These are phyloP conservation scores for Spilarctia lutea DNA, from an alignment of 2,888 invertebrate genomes.

Conservation along the genomic window DNA sequence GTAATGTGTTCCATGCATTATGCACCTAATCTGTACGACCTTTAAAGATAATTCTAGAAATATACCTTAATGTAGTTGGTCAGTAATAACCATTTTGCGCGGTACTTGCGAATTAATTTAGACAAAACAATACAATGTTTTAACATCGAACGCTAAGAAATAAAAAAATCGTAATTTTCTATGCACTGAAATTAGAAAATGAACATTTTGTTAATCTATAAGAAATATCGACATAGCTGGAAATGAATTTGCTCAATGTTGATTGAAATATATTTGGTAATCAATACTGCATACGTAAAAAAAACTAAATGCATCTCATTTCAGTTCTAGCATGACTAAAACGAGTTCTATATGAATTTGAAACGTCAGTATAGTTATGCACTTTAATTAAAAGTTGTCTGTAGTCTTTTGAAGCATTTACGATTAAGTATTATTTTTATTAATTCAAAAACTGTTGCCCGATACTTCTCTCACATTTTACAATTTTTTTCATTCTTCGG, in stretches of 20 bases:
- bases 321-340: not conserved
- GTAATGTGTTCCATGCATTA: constrained; percentile 13
- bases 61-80: not conserved
- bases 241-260: not conserved
- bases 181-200: not conserved
- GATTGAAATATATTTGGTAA: not conserved
- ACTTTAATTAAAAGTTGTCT: not conserved
- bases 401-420: not conserved
- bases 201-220: not conserved
- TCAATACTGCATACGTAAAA: not conserved
- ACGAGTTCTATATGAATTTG: not conserved
- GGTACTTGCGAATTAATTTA: not conserved
- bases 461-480: too few species aligned
- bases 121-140: not conserved
- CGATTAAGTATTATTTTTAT: not conserved
- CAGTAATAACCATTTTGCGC: not conserved
- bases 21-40: not conserved
- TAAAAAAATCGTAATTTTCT: not conserved
- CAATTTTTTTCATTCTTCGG: too few species aligned
- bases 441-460: too few species aligned
- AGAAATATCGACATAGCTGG: not conserved
- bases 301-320: constrained; percentile 3
- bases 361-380: not conserved
- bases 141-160: not conserved
- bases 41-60: not conserved